Evolutionary conservation across 2,113 vertebrate genomes (phyloP).

Genomic region (Lates calcarifer): DNA sequence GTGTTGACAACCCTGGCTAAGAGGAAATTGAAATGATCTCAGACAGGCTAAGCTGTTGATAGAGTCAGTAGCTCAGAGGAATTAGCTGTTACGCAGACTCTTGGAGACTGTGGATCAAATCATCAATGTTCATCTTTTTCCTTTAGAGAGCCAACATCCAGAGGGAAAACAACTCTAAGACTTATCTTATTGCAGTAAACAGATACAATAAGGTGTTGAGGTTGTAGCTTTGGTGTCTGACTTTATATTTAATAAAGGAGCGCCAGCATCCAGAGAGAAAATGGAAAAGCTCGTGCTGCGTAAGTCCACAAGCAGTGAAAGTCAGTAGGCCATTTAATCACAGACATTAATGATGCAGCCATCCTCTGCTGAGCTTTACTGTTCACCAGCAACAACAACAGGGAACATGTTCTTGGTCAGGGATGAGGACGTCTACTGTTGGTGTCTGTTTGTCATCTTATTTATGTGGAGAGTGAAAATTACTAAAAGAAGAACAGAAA

Average conservation of each 20-base stretch:
- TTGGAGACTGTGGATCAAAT: slow-evolving; percentile 39
- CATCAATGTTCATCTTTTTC: slow-evolving; percentile 31
- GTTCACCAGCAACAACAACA: slow-evolving; percentile 14
- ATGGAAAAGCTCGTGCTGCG: slow-evolving; percentile 5
- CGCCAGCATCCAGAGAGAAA: not conserved
- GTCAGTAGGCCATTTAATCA: slow-evolving; percentile 28
- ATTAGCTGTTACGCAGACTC: slow-evolving; percentile 22
- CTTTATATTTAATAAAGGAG: slow-evolving; percentile 37
- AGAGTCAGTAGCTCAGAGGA: slow-evolving; percentile 53
- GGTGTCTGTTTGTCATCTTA: slow-evolving; percentile 3
- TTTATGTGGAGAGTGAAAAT: slow-evolving; percentile 4
- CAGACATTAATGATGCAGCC: slow-evolving; percentile 22
- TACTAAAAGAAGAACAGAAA: too few relatives aligned
- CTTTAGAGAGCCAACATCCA: not conserved
- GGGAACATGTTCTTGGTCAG: not conserved
- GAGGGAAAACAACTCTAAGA: slow-evolving; percentile 20
- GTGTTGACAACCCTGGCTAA: slow-evolving; percentile 51
- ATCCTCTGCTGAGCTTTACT: slow-evolving; percentile 9
- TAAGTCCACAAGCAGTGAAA: slow-evolving; percentile 25
- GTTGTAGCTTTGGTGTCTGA: slow-evolving; percentile 22
- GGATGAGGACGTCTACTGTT: not conserved
- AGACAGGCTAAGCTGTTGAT: slow-evolving; percentile 37
- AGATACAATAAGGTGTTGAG: not conserved
- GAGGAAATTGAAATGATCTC: slow-evolving; percentile 56
- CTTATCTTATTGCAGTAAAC: slow-evolving; percentile 14